Evolutionary conservation across 2,888 invertebrate genomes (phyloP).

Genomic region (Dryomyza anilis): DNA sequence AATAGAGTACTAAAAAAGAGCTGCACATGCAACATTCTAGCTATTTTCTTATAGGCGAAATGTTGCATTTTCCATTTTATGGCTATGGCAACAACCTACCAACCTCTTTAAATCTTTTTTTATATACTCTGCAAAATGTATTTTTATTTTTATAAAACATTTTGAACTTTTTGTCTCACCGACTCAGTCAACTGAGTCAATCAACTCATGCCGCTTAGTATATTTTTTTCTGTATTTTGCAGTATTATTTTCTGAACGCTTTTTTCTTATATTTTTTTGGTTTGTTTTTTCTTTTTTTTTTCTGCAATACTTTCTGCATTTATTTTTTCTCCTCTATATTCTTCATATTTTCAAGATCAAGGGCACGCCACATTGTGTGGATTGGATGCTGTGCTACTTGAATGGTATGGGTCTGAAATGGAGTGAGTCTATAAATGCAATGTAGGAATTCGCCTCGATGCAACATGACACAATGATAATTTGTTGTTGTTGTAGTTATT

Average conservation of each 20-base stretch:
- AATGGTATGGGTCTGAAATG: not conserved
- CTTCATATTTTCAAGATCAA: slow-evolving; percentile 50
- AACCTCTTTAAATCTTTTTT: too few relatives aligned
- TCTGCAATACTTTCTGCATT: not conserved
- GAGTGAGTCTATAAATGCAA: not conserved
- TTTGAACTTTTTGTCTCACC: not conserved
- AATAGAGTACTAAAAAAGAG: too few relatives aligned
- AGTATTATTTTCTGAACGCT: too few relatives aligned
- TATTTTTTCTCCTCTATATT: not conserved
- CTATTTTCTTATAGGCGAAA: too few relatives aligned
- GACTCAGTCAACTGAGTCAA: not conserved
- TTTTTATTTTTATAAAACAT: too few relatives aligned
- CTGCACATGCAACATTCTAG: too few relatives aligned
- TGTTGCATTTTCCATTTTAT: too few relatives aligned
- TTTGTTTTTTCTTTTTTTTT: slow-evolving; percentile 1
- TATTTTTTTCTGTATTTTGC: not conserved
- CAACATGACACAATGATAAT: slow-evolving; percentile 52
- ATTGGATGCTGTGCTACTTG: not conserved
- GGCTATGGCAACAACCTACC: too few relatives aligned
- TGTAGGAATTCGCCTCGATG: slow-evolving; percentile 6
- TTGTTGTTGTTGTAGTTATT: too few relatives aligned
- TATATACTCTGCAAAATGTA: too few relatives aligned
- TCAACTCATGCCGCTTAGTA: not conserved
- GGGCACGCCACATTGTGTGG: too few relatives aligned
- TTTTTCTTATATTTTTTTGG: slow-evolving; percentile 4